Evolutionary conservation across 1,140 invertebrate genomes (phyloP).

Genomic region (Eurosta solidaginis): DNA sequence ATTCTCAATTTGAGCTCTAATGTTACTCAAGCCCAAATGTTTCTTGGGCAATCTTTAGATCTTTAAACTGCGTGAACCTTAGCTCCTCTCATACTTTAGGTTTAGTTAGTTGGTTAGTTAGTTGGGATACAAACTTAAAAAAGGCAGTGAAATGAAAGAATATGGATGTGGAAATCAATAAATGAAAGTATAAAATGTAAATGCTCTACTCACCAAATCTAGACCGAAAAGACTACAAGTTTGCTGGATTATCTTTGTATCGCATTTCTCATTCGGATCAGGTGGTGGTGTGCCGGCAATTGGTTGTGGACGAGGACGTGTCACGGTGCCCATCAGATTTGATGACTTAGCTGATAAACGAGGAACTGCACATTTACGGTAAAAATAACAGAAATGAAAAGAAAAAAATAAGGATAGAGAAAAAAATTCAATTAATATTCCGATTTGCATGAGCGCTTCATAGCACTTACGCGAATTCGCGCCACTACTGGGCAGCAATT

Average conservation of each 20-base stretch:
- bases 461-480: slow-evolving; percentile 2
- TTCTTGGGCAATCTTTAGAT: too few relatives aligned
- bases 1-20: too few relatives aligned
- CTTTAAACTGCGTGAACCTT: too few relatives aligned
- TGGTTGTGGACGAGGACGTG: slow-evolving; percentile 80
- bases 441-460: neutral
- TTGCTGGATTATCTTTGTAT: slow-evolving; percentile 84
- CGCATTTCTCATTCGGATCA: slow-evolving; percentile 77
- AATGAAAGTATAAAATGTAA: neutral
- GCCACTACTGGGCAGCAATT: neutral
- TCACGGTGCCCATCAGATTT: slow-evolving; percentile 56
- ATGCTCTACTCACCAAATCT: slow-evolving; percentile 71
- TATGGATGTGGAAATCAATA: neutral
- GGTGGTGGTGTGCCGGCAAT: slow-evolving; percentile 83
- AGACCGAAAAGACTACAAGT: slow-evolving; percentile 88
- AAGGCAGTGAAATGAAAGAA: neutral
- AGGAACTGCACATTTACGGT: slow-evolving; percentile 37
- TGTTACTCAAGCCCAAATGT: too few relatives aligned
- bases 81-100: too few relatives aligned
- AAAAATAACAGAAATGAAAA: neutral
- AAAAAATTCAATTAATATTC: neutral
- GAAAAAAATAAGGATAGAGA: neutral
- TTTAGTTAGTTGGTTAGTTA: too few relatives aligned
- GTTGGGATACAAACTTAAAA: too few relatives aligned
- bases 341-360: slow-evolving; percentile 53